Conservation (phyloP, 2,888 invertebrate species). For the Dicranocentrus wangi region DNA sequence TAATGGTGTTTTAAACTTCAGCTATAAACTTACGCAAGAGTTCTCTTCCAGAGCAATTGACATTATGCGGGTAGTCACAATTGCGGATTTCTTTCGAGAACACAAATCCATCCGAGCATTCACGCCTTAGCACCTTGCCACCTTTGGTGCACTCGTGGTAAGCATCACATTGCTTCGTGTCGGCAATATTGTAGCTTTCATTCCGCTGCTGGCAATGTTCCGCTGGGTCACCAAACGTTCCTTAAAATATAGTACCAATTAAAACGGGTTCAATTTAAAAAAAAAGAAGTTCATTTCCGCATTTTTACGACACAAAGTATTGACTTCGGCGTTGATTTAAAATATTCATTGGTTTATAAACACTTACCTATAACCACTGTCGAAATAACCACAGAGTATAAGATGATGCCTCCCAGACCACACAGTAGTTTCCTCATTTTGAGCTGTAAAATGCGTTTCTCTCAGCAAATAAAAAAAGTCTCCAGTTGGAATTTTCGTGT, state of each 20-base stretch:
- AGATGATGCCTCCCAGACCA: constrained; percentile 31
- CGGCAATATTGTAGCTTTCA: constrained; percentile 65
- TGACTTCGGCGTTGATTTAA: too few species aligned
- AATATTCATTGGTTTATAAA: too few species aligned
- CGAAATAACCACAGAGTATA: constrained; percentile 22
- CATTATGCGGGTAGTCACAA: constrained; percentile 89
- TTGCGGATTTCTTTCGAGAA: constrained; percentile 85
- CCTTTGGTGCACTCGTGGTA: constrained; percentile 82
- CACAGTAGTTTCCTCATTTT: constrained; percentile 40
- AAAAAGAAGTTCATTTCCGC: too few species aligned
- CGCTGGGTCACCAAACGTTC: constrained; percentile 51
- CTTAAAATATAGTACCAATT: constrained; percentile 31
- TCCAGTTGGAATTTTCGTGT: constrained; percentile 28
- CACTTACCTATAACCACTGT: too few species aligned
- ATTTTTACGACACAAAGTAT: too few species aligned
- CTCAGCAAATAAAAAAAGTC: too few species aligned
- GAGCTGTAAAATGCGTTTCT: constrained; percentile 17
- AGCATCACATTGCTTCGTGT: constrained; percentile 79
- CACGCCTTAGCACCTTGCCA: constrained; percentile 83
- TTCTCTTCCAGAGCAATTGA: constrained; percentile 83
- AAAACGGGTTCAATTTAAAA: not conserved
- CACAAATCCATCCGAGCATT: constrained; percentile 87
- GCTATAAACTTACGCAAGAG: constrained; percentile 82
- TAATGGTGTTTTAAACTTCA: too few species aligned
- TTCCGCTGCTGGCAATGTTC: constrained; percentile 68